phyloP scores from a whole-genome alignment of 2,797 vertebrate genomes.

The Muscicapa striata region DNA sequence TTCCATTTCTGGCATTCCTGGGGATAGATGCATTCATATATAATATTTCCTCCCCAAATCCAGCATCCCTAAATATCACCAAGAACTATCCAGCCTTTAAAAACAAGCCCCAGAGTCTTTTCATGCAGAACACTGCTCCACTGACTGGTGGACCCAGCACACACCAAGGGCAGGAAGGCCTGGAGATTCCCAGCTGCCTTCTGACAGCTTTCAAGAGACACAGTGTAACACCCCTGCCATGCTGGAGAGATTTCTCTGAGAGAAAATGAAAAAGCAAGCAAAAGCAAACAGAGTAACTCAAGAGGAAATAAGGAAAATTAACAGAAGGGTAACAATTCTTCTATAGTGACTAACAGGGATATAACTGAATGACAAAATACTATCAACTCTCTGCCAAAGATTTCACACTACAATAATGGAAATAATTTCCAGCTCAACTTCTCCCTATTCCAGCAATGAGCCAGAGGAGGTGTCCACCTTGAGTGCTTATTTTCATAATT shows the following conservation, averaged over 20 bases:
- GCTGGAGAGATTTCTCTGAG: background rate
- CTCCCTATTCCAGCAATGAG: background rate
- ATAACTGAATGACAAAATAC: background rate
- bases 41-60: background rate
- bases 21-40: accelerated
- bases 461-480: background rate
- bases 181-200: background rate
- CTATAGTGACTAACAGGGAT: background rate
- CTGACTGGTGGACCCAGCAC: background rate
- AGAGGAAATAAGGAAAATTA: background rate
- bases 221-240: accelerated
- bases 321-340: background rate
- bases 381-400: background rate
- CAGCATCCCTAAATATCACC: background rate
- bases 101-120: background rate
- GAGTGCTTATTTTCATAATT: background rate
- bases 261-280: background rate
- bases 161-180: background rate
- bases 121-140: accelerated
- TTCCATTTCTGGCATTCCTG: background rate
- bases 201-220: background rate
- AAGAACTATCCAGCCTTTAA: background rate
- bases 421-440: background rate
- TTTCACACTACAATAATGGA: background rate
- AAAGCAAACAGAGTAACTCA: background rate